phyloP scores from a whole-genome alignment of 2,113 vertebrate genomes.

The Leucopsar rothschildi region DNA sequence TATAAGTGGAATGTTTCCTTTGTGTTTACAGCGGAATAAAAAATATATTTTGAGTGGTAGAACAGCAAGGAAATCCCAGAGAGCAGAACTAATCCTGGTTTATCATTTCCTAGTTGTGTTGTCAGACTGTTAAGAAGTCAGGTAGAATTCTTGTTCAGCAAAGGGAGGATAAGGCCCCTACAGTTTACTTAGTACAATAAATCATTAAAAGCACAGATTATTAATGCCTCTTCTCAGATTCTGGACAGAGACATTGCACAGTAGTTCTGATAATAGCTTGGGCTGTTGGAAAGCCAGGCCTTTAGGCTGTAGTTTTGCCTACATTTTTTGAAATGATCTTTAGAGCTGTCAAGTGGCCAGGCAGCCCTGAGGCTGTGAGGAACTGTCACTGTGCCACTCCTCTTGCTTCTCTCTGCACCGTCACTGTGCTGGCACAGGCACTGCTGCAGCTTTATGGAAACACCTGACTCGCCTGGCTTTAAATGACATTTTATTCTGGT shows the following conservation, averaged over 20 bases:
- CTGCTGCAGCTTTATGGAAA: neutral
- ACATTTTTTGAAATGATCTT: neutral
- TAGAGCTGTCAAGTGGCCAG: neutral
- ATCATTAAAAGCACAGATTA: neutral
- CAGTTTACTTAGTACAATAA: neutral
- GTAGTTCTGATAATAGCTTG: neutral
- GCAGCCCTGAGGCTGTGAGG: neutral
- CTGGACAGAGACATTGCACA: neutral
- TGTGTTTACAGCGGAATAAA: neutral
- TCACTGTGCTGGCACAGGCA: neutral
- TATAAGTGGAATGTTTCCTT: neutral
- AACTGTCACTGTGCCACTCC: neutral
- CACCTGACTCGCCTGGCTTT: neutral
- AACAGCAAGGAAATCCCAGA: neutral
- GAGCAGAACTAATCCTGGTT: neutral
- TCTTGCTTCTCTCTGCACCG: neutral
- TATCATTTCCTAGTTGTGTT: neutral
- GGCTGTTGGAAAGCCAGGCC: neutral
- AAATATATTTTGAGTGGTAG: neutral
- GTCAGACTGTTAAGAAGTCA: neutral
- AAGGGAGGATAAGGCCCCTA: neutral
- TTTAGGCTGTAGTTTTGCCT: neutral
- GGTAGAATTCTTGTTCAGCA: neutral
- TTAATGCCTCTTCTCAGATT: neutral
- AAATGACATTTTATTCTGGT: neutral